phyloP scores from a whole-genome alignment of 2,797 vertebrate species.

The Corythornis leucogaster region DNA sequence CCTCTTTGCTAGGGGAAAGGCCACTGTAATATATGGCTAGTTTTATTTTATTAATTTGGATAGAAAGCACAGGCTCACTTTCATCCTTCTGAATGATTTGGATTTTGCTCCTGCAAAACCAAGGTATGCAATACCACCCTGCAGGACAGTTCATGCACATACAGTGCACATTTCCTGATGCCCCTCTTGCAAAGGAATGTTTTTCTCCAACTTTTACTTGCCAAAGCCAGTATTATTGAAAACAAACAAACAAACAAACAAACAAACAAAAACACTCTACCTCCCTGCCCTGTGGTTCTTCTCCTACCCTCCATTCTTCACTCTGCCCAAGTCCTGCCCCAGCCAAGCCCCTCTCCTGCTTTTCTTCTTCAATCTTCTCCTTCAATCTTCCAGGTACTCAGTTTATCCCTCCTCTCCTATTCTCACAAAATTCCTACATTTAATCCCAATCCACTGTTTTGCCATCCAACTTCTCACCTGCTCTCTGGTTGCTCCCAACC shows the following conservation, averaged over 20 bases:
- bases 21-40: fast-evolving
- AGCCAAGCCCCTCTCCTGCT: neutral
- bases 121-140: neutral
- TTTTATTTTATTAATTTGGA: too few relatives aligned
- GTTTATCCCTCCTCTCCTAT: neutral
- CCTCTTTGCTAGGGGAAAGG: neutral
- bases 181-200: neutral
- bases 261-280: too few relatives aligned
- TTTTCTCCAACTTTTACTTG: neutral
- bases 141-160: fast-evolving
- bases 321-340: neutral
- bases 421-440: neutral
- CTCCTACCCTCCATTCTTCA: neutral
- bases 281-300: neutral
- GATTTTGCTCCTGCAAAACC: neutral
- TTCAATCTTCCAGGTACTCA: fast-evolving
- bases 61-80: neutral
- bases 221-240: neutral
- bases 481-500: neutral
- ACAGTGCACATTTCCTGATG: neutral
- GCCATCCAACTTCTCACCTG: neutral
- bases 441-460: neutral
- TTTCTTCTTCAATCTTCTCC: fast-evolving
- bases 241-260: too few relatives aligned
- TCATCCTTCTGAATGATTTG: neutral